Percentiles rank a stretch among this genome's conserved stretches.
Evolutionary conservation across 30 jellyfish, hydroid and myxozoan genomes (phyloP).

Genomic region (Catostylus mosaicus): DNA sequence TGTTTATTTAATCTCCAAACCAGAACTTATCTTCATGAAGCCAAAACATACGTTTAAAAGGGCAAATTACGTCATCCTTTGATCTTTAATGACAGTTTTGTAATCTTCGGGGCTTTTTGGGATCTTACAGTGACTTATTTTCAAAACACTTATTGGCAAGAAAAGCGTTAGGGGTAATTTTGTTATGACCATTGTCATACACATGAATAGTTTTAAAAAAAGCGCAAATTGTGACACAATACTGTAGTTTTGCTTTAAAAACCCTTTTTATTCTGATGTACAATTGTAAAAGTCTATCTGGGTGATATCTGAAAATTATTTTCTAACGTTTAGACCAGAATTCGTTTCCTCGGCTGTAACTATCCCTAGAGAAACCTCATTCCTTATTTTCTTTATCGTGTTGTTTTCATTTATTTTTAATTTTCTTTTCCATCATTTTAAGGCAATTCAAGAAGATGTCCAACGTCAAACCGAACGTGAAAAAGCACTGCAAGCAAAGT

Average conservation of each 20-base stretch:
- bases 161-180: no score
- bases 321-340: no score
- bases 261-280: no score
- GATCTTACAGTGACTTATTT: not conserved
- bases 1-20: not conserved
- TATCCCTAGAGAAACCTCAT: not conserved
- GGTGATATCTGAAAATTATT: no score
- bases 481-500: constrained; percentile 80
- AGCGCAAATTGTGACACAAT: no score
- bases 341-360: not conserved
- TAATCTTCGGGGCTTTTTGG: not conserved
- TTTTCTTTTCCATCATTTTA: constrained; percentile 3
- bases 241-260: no score
- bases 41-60: not conserved
- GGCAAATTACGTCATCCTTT: not conserved
- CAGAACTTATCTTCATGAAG: no score
- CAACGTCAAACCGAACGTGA: constrained; percentile 96
- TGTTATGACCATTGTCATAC: no score
- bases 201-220: no score
- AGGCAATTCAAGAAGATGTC: constrained; percentile 99
- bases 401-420: not conserved
- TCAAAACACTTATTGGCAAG: no score
- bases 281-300: no score
- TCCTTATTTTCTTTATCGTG: not conserved
- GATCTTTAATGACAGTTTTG: constrained; percentile 3